Base-by-base conservation (phyloP, 2,797 vertebrate species). In the Scarus forsteni region DNA sequence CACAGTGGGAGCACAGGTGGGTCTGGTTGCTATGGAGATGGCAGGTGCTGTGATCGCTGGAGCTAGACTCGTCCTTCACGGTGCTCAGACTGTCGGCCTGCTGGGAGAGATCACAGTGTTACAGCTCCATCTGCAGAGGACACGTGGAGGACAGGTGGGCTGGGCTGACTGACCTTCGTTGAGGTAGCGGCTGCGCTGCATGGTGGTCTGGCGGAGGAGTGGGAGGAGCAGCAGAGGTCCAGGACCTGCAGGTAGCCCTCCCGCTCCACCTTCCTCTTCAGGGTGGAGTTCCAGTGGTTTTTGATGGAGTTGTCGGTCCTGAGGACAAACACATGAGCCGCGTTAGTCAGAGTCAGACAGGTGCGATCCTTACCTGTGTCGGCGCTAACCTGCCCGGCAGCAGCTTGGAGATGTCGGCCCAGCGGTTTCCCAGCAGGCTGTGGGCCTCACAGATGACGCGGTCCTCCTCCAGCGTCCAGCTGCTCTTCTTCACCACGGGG, bases 221-320 rank as follows among this genome's bases (percentile, higher is more conserved):
- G 39, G 43, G 67, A 71, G 43, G 67, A 62, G 53, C n/a, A 9
- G 38, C 76, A 58, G 50, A 49, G 40, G 11, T 62, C 61, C 4
- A 82, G 70, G 7, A 73, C 14, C 42, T 78, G 70, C 40, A 78
- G 94, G 87, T 97, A 97, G 18, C 96, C 96, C 86, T 98, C 96
- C 88, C 96, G 96, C 83, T 98, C 96, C 14, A 99, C 96, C 82
- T 97, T 98, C 44, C 96, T 96, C 73, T 96, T 96, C 94, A 99
- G 96, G 48, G 98, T 98, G 79, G 98, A 98, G 94, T 99, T 99
- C 98, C 98, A 99, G 92, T 97, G 98, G 93, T 99, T 99, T 89
- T 99, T 99, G 91, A 99, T 98, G 80, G 98, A 96, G 68, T 99
- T 99, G 90, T 99, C 98, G 6, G 98, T 98, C 92, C 98, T 99